A percentile compares a stretch with the other conserved stretches of the same genome.
phyloP scores from a whole-genome alignment of 2,113 vertebrate species.

The Eulemur rufifrons region DNA sequence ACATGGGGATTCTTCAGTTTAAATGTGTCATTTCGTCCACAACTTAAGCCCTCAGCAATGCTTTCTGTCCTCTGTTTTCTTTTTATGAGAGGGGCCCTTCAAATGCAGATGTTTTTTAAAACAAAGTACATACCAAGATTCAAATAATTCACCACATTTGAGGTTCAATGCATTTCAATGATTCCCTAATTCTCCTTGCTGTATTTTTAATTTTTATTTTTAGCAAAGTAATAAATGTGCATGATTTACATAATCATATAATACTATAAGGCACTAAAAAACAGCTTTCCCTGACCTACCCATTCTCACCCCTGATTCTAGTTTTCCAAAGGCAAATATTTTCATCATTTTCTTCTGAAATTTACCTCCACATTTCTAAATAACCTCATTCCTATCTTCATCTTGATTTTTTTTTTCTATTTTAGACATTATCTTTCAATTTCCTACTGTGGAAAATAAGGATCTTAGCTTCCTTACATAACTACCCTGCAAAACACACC shows the following conservation, averaged over 20 bases:
- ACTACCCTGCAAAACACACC: neutral
- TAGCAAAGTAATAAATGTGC: neutral
- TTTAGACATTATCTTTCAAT: neutral
- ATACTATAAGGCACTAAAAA: neutral
- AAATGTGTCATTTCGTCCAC: constrained; percentile 16
- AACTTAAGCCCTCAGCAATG: neutral
- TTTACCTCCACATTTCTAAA: neutral
- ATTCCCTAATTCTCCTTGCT: neutral
- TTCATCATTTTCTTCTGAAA: constrained; percentile 7
- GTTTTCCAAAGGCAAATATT: neutral
- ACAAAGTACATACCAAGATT: neutral
- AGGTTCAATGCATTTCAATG: neutral
- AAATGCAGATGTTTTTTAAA: neutral
- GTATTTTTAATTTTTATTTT: constrained; percentile 33
- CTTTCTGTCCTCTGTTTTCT: neutral
- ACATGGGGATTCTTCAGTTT: neutral
- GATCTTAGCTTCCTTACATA: neutral
- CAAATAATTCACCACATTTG: neutral
- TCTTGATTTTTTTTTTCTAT: neutral
- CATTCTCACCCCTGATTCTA: neutral
- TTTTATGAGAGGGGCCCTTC: neutral
- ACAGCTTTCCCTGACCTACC: neutral
- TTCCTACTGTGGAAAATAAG: neutral
- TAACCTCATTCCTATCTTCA: neutral
- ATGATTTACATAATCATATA: neutral